Percentiles rank a stretch among this genome's conserved stretches.
Evolutionary conservation across 1,140 invertebrate species (phyloP).

Genomic region (Lucilia sericata): DNA sequence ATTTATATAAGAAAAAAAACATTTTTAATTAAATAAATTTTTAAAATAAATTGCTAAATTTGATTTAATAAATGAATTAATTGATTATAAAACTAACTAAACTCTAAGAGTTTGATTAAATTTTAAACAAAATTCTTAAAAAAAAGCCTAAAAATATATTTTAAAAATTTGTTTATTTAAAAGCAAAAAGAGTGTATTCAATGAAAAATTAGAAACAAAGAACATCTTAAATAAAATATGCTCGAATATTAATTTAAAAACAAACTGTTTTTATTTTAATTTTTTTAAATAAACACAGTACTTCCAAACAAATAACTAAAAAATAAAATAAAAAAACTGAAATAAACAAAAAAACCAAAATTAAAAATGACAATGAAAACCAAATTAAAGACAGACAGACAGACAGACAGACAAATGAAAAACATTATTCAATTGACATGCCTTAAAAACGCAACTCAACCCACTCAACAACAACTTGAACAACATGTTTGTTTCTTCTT

Average conservation of each 20-base stretch:
- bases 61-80: not conserved
- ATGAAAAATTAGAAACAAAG: not conserved
- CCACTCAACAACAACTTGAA: too few species aligned
- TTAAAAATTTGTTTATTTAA: not conserved
- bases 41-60: not conserved
- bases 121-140: not conserved
- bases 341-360: conserved; percentile 20
- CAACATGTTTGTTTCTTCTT: not conserved
- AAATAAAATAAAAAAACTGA: not conserved
- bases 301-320: not conserved
- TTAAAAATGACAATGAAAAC: not conserved
- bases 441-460: too few species aligned
- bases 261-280: conserved; percentile 5
- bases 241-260: conserved; percentile 30
- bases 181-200: not conserved
- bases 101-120: conserved; percentile 16
- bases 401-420: too few species aligned
- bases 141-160: not conserved
- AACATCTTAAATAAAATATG: conserved; percentile 6
- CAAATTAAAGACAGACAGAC: not conserved
- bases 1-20: not conserved
- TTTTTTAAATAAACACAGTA: conserved; percentile 10
- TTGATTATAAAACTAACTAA: not conserved
- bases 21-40: not conserved
- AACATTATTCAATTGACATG: too few species aligned